These are phyloP conservation scores for Cacoxenus indagator DNA, from an alignment of 2,888 invertebrate species.

Conservation along the genomic window DNA sequence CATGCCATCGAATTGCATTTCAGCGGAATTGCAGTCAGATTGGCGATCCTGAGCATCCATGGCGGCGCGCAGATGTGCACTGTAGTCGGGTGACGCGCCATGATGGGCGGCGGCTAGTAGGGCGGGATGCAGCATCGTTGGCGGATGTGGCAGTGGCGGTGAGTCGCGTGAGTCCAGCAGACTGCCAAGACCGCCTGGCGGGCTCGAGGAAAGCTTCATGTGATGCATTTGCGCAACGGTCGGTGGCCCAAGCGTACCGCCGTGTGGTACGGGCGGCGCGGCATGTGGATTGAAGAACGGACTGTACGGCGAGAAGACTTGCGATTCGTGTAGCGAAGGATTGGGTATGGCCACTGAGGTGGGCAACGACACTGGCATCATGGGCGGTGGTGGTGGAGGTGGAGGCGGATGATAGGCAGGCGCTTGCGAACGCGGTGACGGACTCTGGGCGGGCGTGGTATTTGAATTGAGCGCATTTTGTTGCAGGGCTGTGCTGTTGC, in stretches of 20 bases:
- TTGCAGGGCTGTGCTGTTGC: constrained; percentile 40
- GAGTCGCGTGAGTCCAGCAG: constrained; percentile 80
- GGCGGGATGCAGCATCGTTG: constrained; percentile 87
- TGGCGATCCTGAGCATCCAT: constrained; percentile 88
- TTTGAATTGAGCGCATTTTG: constrained; percentile 36
- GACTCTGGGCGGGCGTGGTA: constrained; percentile 73
- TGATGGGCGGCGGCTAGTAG: constrained; percentile 87
- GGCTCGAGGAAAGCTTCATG: constrained; percentile 71
- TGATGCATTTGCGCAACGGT: constrained; percentile 70
- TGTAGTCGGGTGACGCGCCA: constrained; percentile 84
- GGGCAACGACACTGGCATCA: constrained; percentile 90
- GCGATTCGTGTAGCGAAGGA: constrained; percentile 94
- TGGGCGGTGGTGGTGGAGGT: constrained; percentile 82
- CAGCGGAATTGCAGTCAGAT: constrained; percentile 91
- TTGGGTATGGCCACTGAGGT: constrained; percentile 97
- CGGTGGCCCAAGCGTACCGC: constrained; percentile 72
- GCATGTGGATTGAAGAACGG: constrained; percentile 84
- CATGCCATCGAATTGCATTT: constrained; percentile 91
- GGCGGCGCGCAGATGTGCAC: constrained; percentile 77
- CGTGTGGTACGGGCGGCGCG: constrained; percentile 65
- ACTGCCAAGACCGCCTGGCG: constrained; percentile 76
- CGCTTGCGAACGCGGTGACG: constrained; percentile 78
- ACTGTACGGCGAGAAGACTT: constrained; percentile 92
- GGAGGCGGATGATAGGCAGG: constrained; percentile 72
- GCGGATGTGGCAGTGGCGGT: constrained; percentile 87